Conservation (phyloP, 2,797 vertebrate species). For the Nannoperca obscura region DNA sequence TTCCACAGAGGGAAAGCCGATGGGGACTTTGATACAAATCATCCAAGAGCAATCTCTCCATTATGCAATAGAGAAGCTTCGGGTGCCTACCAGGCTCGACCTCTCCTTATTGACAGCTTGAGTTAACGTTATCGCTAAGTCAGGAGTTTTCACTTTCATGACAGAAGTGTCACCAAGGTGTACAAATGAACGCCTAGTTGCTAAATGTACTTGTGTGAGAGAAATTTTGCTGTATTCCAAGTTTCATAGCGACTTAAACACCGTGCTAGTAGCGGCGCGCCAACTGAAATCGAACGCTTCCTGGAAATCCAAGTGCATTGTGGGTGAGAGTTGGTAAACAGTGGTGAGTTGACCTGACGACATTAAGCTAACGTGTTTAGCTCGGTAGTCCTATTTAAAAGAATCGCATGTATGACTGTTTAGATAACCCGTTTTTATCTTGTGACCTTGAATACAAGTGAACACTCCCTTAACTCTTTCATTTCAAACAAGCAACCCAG, state of each 20-base stretch:
- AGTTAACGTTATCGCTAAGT: not conserved
- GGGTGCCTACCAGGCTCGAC: not conserved
- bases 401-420: not conserved
- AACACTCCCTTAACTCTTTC: not conserved
- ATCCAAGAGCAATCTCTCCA: constrained; percentile 44
- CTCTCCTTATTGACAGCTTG: not conserved
- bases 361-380: not conserved
- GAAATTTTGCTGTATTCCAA: too few relatives aligned
- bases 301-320: constrained; percentile 69
- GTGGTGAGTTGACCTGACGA: constrained; percentile 1
- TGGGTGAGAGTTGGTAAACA: constrained; percentile 66
- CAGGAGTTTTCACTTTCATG: not conserved
- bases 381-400: not conserved
- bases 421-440: not conserved
- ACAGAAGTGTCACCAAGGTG: not conserved
- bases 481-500: constrained; percentile 11
- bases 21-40: constrained; percentile 18
- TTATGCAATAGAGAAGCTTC: constrained; percentile 11
- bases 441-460: not conserved
- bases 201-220: not conserved
- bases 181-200: not conserved
- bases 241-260: not conserved
- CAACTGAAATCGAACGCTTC: constrained; percentile 60
- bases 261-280: constrained; percentile 50
- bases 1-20: constrained; percentile 84